phyloP scores from a whole-genome alignment of 2,113 vertebrate species.

The Stictonetta naevosa region DNA sequence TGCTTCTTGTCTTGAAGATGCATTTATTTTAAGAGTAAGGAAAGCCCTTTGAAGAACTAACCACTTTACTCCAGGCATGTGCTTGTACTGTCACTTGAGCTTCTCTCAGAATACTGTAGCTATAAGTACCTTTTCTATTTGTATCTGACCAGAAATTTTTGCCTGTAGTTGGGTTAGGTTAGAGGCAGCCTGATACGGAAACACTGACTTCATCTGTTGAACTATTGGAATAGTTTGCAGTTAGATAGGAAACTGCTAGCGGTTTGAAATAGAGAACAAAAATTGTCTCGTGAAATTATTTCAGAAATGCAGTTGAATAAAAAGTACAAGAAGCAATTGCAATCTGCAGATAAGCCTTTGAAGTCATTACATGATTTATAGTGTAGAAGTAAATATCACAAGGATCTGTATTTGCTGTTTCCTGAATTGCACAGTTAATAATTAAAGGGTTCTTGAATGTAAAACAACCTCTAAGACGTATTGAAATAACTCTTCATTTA shows the following conservation, averaged over 20 bases:
- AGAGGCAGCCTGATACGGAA: background rate
- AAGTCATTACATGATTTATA: background rate
- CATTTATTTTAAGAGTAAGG: background rate
- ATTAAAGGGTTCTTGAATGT: background rate
- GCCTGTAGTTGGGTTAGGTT: background rate
- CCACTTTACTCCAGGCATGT: background rate
- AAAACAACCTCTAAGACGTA: background rate
- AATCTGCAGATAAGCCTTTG: background rate
- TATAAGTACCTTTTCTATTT: background rate
- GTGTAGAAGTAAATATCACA: background rate
- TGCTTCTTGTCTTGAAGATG: background rate
- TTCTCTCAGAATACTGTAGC: background rate
- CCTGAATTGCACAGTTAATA: background rate
- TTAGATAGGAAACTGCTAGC: background rate
- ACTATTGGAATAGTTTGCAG: background rate
- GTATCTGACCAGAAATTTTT: background rate
- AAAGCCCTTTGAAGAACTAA: background rate
- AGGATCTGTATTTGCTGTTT: background rate
- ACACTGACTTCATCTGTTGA: background rate
- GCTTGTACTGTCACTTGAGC: background rate
- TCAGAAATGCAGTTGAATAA: background rate
- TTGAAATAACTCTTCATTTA: background rate
- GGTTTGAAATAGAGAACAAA: background rate
- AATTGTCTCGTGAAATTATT: background rate
- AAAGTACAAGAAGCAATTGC: background rate